These are phyloP conservation scores for Paralvinella palmiformis DNA, from an alignment of 1,140 invertebrate species.

Conservation along the genomic window DNA sequence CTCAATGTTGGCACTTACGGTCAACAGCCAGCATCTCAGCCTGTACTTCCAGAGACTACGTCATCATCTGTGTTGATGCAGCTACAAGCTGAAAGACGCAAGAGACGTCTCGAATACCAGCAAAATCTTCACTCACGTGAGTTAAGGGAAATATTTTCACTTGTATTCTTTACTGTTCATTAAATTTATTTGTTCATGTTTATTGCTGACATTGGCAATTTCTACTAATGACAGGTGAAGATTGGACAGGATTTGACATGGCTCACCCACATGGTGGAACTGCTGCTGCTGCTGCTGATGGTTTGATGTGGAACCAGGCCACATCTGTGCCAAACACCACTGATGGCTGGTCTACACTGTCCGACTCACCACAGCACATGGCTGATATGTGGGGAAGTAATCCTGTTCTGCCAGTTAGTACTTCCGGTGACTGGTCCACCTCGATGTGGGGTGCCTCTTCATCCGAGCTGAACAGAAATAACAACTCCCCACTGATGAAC, in stretches of 20 bases:
- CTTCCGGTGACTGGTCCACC: background rate
- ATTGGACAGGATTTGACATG: conserved; percentile 45
- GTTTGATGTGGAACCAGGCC: conserved; percentile 35
- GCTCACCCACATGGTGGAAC: conserved; percentile 27
- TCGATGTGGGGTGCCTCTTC: background rate
- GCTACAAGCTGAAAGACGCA: conserved; percentile 36
- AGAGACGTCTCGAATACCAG: conserved; percentile 35
- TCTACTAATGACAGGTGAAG: conserved; percentile 29
- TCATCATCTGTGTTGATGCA: conserved; percentile 42
- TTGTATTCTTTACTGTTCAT: no score
- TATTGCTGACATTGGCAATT: background rate
- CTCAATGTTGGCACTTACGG: no score
- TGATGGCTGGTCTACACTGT: conserved; percentile 14
- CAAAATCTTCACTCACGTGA: conserved; percentile 2
- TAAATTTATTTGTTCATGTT: conserved; percentile 7
- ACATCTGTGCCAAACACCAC: conserved; percentile 18
- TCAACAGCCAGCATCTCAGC: background rate
- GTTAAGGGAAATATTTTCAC: no score
- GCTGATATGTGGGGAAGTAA: background rate
- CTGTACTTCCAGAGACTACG: background rate
- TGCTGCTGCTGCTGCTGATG: conserved; percentile 20
- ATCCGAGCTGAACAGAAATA: no score
- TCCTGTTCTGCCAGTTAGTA: no score
- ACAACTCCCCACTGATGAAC: no score
- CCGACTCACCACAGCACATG: no score